Base-by-base conservation (phyloP, 2,797 vertebrate species). In the Trachurus trachurus region DNA sequence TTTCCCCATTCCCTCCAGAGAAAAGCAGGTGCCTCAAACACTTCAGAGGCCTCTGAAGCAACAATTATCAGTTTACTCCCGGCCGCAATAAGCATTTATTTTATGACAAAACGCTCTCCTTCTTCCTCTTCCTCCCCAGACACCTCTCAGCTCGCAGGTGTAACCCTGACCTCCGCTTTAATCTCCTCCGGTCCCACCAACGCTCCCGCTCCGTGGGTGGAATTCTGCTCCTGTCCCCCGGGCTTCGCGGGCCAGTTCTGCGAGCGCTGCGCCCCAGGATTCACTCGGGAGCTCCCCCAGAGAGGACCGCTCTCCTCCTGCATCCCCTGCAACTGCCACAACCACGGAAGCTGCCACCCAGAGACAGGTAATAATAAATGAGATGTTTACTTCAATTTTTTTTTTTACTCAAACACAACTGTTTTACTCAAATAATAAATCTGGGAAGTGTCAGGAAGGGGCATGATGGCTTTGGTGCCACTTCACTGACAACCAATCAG, bases 231-330 rank as follows among this genome's bases (percentile, higher is more conserved):
- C 0, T 99, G 98, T 83, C 98, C 97, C 5, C 34, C 0, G 0
- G 97, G 96, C 9, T 97, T 97, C 31, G 3, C 17, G 0, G 97
- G 98, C 16, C 96, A 95, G 80, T 97, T 97, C 86, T 99, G 97
- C 37, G 96, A 98, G 88, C 89, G 74, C 16, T 99, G 98, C 0
- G 89, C 94, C 0, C 91, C 91, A 0, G 96, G 96, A 40, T 98
- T 96, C 93, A 98, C 94, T 78, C 77, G 96, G 44, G 95, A 97
- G 65, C 84, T 81, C 0, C 93, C 95, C 0, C 76, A 61, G 0
- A 88, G 93, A 0, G 90, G 96, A 1, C 89, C 95, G 2, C 92
- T 97, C 0, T 52, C 91, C 39, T 69, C 50, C 68, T 99, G 98
- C 0, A 84, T 98, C 71, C 96, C 95, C 19, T 99, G 98, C 64